phyloP scores from a whole-genome alignment of 2,888 invertebrate species.

The Liodrosophila aerea region DNA sequence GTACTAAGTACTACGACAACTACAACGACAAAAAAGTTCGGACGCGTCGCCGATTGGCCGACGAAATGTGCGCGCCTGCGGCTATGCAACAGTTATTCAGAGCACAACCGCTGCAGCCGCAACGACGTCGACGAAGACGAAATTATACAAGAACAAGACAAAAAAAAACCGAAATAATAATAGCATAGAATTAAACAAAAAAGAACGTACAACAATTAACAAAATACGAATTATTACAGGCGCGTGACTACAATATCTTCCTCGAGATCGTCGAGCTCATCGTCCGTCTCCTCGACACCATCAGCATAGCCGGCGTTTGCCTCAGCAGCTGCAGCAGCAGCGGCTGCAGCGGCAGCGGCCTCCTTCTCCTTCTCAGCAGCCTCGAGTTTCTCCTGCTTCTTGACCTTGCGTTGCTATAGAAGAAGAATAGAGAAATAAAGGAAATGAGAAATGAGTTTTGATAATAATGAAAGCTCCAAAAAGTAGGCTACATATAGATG shows the following conservation, averaged over 20 bases:
- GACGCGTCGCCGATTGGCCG: constrained; percentile 29
- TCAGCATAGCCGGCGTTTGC: constrained; percentile 61
- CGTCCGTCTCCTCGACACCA: constrained; percentile 90
- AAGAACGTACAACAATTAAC: constrained; percentile 55
- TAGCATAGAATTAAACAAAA: constrained; percentile 36
- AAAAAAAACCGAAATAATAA: too few relatives aligned
- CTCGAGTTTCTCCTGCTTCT: constrained; percentile 86
- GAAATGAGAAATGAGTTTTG: background rate
- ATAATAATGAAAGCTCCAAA: too few relatives aligned
- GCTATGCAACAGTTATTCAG: constrained; percentile 51
- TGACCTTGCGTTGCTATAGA: constrained; percentile 86
- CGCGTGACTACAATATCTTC: constrained; percentile 94
- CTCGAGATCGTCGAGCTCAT: constrained; percentile 93
- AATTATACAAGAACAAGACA: background rate
- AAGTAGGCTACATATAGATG: too few relatives aligned
- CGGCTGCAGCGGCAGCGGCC: constrained; percentile 86
- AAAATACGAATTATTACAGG: constrained; percentile 84
- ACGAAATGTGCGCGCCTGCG: constrained; percentile 42
- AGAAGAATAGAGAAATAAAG: background rate
- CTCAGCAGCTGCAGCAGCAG: constrained; percentile 82
- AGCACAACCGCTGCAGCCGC: constrained; percentile 43
- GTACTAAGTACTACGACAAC: constrained; percentile 68
- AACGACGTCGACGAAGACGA: constrained; percentile 38
- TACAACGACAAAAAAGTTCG: constrained; percentile 44
- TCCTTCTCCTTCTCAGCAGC: constrained; percentile 86